Evolutionary conservation across 2,797 vertebrate species (phyloP).

Genomic region (Avahi laniger): DNA sequence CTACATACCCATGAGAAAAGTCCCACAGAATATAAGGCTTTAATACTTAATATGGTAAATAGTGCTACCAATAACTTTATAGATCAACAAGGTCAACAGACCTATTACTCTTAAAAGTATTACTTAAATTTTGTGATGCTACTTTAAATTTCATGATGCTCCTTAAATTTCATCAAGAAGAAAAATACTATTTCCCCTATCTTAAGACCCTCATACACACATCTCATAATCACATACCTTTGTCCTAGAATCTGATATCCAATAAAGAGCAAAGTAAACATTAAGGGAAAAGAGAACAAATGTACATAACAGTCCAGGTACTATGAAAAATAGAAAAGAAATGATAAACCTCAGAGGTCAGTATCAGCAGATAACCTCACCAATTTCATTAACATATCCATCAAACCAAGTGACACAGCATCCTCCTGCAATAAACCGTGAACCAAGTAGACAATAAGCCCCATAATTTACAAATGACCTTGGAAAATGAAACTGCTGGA

Average conservation of each 20-base stretch:
- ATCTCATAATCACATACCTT: neutral
- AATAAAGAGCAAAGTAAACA: neutral
- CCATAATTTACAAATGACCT: neutral
- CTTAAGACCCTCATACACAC: neutral
- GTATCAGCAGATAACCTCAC: neutral
- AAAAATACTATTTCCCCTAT: neutral
- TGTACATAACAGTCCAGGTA: neutral
- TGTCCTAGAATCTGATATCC: neutral
- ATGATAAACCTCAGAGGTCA: neutral
- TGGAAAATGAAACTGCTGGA: neutral
- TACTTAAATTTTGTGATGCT: neutral
- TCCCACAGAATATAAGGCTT: neutral
- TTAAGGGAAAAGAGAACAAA: conserved; percentile 19
- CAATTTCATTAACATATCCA: neutral
- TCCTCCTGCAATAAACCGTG: neutral
- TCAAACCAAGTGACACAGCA: neutral
- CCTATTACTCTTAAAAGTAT: neutral
- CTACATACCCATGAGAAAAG: neutral
- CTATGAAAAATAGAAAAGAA: neutral
- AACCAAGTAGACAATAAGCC: neutral
- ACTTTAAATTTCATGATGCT: neutral
- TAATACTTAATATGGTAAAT: neutral
- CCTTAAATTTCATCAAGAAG: neutral
- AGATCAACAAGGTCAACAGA: neutral
- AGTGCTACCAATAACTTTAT: neutral